Evolutionary conservation across 2,888 invertebrate genomes (phyloP).

Genomic region (Trichopria drosophilae): DNA sequence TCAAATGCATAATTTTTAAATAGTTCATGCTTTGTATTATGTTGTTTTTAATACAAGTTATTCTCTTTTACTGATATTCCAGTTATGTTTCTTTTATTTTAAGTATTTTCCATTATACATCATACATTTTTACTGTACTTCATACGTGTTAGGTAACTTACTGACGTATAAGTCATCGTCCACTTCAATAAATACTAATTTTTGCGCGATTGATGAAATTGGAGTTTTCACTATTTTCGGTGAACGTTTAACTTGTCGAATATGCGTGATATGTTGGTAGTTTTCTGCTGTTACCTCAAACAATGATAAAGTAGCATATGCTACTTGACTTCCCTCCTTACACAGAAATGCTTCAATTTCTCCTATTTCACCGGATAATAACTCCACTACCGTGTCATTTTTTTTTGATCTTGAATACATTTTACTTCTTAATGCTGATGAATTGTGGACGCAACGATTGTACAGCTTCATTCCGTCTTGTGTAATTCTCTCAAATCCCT

Average conservation of each 20-base stretch:
- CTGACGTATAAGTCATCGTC: not conserved
- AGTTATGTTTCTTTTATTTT: too few relatives aligned
- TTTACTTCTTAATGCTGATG: conserved; percentile 5
- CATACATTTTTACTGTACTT: too few relatives aligned
- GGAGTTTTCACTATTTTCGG: not conserved
- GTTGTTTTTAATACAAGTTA: too few relatives aligned
- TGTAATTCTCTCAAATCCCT: not conserved
- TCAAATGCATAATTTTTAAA: too few relatives aligned
- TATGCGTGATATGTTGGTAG: not conserved
- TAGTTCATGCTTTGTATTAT: too few relatives aligned
- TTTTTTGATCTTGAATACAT: conserved; percentile 7
- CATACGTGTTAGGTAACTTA: too few relatives aligned
- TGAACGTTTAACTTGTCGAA: not conserved
- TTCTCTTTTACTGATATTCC: too few relatives aligned
- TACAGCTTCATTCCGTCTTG: conserved; percentile 2
- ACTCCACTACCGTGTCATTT: conserved; percentile 2
- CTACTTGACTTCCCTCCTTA: not conserved
- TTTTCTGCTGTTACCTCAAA: not conserved
- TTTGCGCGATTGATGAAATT: conserved; percentile 1
- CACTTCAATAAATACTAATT: conserved; percentile 8
- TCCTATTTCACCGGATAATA: conserved; percentile 1
- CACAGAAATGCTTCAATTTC: not conserved
- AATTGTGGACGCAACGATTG: conserved; percentile 6
- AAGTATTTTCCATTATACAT: too few relatives aligned
- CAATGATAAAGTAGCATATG: not conserved